Evolutionary conservation across 2,888 invertebrate species (phyloP), one percentile per base, ranked within the genome.

Genomic region (Caenorhabditis afra): DNA sequence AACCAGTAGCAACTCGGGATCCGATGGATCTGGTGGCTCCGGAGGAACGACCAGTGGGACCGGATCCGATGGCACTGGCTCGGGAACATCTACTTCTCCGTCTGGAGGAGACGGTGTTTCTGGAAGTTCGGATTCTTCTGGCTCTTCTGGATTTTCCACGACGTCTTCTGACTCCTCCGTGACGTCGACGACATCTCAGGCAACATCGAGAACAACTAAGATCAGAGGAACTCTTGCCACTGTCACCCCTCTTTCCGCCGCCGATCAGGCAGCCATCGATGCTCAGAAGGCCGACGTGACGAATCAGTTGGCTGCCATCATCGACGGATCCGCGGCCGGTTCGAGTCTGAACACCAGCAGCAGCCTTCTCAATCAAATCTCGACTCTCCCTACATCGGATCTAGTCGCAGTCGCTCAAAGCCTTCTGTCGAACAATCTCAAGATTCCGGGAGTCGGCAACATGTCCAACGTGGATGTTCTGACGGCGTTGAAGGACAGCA

Each of bases 401-500:
- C 47, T 79, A 0, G 64, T 61, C 4, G 74, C 74, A 68, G 79
- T 79, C 10, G 79, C 79, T n/a, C 64, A 74, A 55, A 74, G 73
- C 44, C 55, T 79, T 14, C 41, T 74, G 3, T 22, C 68, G 14
- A 64, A 68, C 11, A 62, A 44, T 14, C 44, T 79, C n/a, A 55
- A 67, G n/a, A 59, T 79, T 35, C 44, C 67, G 8, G 78, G 65
- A 45, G 65, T 65, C 12, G 74, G 65, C 23, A 74, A 61, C 44
- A 67, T 75, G 66, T 62, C 75, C 5, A 67, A 47, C 47, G 47
- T 67, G 4, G 67, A 75, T 37, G 62, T 74, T 7, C 18, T 79
- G 23, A 47, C 57, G n/a, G 39, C 58, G 0, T 23, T 79, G 7
- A 68, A 57, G 37, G 52, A 66, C 16, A 79, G 67, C 35, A 67